Evolutionary conservation across 2,888 invertebrate genomes (phyloP).

Genomic region (Thysanoteuthis rhombus): DNA sequence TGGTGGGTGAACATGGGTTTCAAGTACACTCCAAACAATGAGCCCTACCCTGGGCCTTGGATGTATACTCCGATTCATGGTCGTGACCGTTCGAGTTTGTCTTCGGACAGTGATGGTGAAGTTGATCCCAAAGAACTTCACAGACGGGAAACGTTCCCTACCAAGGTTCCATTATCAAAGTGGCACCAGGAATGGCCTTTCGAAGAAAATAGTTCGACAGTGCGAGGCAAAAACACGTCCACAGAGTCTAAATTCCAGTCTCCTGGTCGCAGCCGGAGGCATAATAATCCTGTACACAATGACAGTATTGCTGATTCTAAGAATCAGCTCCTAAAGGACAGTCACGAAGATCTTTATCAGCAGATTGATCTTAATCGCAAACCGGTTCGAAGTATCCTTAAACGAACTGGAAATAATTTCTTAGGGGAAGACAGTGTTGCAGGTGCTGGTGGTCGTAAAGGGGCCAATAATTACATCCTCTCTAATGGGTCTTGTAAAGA

Average conservation of each 20-base stretch:
- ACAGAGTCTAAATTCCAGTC: not conserved
- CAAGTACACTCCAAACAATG: conserved; percentile 51
- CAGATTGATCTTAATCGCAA: conserved; percentile 58
- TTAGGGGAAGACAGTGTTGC: conserved; percentile 45
- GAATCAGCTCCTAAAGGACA: not conserved
- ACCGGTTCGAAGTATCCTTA: conserved; percentile 61
- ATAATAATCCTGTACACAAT: not conserved
- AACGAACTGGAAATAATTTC: conserved; percentile 40
- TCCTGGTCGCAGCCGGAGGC: not conserved
- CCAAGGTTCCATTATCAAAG: conserved; percentile 46
- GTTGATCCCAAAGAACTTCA: conserved; percentile 37
- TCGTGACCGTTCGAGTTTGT: conserved; percentile 38
- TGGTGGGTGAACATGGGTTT: conserved; percentile 88
- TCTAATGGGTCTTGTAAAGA: conserved; percentile 36
- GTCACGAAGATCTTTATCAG: conserved; percentile 35
- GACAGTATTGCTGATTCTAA: not conserved
- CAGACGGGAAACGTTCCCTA: conserved; percentile 39
- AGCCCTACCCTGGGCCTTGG: conserved; percentile 48
- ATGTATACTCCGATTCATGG: conserved; percentile 41
- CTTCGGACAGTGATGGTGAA: conserved; percentile 52
- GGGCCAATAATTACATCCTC: conserved; percentile 46
- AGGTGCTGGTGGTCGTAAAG: conserved; percentile 57
- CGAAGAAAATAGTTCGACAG: conserved; percentile 35
- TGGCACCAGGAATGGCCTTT: conserved; percentile 34
- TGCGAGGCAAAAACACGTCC: conserved; percentile 23